Base-by-base conservation (phyloP, 35 echinoderm and acorn worm species). In the Anneissia japonica region DNA sequence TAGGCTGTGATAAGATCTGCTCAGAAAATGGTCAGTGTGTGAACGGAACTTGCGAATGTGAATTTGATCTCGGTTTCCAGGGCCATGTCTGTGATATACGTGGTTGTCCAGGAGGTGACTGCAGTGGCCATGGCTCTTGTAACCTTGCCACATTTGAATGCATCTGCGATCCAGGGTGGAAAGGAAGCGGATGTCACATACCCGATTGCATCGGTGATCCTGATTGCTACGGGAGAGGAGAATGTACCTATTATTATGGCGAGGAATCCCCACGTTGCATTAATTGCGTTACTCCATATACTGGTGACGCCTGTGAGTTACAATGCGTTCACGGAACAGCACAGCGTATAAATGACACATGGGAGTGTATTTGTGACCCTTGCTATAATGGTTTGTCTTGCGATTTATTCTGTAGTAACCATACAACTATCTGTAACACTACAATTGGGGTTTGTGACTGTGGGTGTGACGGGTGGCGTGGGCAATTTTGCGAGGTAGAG, bases 81-180 rank as follows among this genome's bases (percentile, higher is more conserved):
- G 93, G 93, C 32, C 90, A 96, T 37, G 26, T 41, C 30, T 96
- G 93, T 82, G 85, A 95, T 31, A 89, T 91, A 29, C 86, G 75
- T 35, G 89, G 93, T 75, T 95, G 93, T 55, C 93, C 93, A 16
- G 93, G 93, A 0, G 80, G 16, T 26, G 37, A 39, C 51, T 95
- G 93, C 34, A 85, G 74, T 75, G 73, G 82, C 33, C 93, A 95
- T 86, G 90, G 93, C 19, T 72, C 86, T 0, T 96, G 93, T 83
- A 96, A 96, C 43, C 64, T 87, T 72, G 93, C 86, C 16, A 96
- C 86, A 30, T 91, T 85, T 81, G 83, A 91, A 30, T 96, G 93
- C 35, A 82, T 92, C 4, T 96, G 93, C 89, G 93, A 92, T 83
- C 90, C 90, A 31, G 93, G 93, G 5, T 96, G 93, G 93, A 89